Evolutionary conservation across 2,113 vertebrate species (phyloP), one percentile per base, ranked within the genome.

Genomic region (Alosa alosa): DNA sequence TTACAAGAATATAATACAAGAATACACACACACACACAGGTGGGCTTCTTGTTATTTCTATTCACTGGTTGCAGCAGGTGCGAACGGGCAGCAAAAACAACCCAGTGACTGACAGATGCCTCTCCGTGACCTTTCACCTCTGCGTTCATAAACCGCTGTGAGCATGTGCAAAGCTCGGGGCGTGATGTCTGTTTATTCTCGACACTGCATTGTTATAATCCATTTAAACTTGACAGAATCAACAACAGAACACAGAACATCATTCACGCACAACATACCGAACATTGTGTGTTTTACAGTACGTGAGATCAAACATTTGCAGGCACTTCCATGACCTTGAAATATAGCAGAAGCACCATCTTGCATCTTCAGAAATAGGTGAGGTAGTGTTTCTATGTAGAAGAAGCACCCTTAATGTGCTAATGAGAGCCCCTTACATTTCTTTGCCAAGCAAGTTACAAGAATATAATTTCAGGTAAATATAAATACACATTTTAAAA

Each of bases 331-430:
- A 68, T 31, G 64, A 75, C 10, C 64, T 13, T 22, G 36, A 7
- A 41, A 50, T 39, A n/a, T 41, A 22, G 6, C 72, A 78, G 72
- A 78, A 78, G 72, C 36, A 78, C 36, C 72, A 78, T 39, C 11
- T 36, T 78, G 72, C 15, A 72, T 78, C 72, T 78, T 78, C 25
- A 17, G 72, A 78, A 36, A 41, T 13, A 15, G 72, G 25, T 78
- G 72, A 78, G 72, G 72, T 78, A 78, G 72, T 36, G 72, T 78
- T 39, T 39, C 25, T 39, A 75, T 75, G 18, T 78, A 78, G 31
- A 78, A 78, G 64, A 22, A 83, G 83, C 39, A 83, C 83, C 17
- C 25, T 9, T 55, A 6, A 6, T 31, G 57, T 68, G 18, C 18
- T 60, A 3, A 31, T 11, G 6, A 68, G n/a, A 68, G 64, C 64